Evolutionary conservation across 2,888 invertebrate species (phyloP).

Genomic region (Agriopis marginaria): DNA sequence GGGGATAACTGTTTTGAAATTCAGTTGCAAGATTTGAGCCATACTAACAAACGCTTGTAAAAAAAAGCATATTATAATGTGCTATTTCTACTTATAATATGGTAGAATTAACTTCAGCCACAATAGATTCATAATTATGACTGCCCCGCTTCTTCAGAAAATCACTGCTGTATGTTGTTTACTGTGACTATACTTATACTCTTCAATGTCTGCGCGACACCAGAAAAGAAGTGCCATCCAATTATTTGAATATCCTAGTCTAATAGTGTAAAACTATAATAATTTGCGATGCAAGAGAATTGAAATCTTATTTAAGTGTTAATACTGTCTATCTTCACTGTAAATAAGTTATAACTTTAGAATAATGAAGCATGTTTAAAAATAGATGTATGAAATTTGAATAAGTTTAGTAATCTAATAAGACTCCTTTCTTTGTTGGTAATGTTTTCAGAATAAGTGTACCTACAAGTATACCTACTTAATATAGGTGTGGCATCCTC

Average conservation of each 20-base stretch:
- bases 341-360: conserved; percentile 56
- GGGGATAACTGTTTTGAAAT: no score
- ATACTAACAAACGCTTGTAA: not conserved
- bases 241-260: conserved; percentile 73
- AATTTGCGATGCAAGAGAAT: conserved; percentile 86
- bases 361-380: conserved; percentile 17
- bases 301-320: conserved; percentile 80
- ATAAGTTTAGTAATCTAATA: not conserved
- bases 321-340: conserved; percentile 69
- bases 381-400: not conserved
- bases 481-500: no score
- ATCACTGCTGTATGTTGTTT: conserved; percentile 15
- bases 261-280: conserved; percentile 71
- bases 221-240: conserved; percentile 80
- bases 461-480: conserved; percentile 16
- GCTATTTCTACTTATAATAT: not conserved
- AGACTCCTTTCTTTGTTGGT: not conserved
- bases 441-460: conserved; percentile 1
- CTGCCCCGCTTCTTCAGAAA: conserved; percentile 4
- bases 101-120: not conserved
- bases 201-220: conserved; percentile 53
- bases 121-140: not conserved
- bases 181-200: conserved; percentile 25
- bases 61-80: no score
- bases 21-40: no score